Base-by-base conservation (phyloP, 2,797 vertebrate genomes). In the Syndactyla subalaris region DNA sequence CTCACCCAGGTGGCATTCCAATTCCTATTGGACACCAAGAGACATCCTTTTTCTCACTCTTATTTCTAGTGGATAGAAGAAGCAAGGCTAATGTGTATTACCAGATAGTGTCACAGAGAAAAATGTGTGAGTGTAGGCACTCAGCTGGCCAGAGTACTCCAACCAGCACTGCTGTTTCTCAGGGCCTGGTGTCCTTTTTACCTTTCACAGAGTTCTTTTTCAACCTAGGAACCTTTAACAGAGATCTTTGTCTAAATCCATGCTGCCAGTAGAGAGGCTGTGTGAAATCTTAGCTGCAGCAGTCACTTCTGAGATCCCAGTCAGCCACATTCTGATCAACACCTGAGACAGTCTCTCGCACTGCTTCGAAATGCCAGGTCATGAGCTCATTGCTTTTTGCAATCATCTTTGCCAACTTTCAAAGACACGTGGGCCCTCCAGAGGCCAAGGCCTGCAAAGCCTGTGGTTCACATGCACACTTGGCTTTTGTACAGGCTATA, bases 1-100 rank as follows among this genome's bases (percentile, higher is more conserved):
- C 94, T 92, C 67, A 89, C 59, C 63, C 96, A 96, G 91, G 89
- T 92, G 84, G 78, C 92, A 89, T 62, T 83, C 87, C 71, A 75
- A 14, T 76, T 87, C 91, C 22, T 49, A 4, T 7, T 57, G 59
- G 30, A 41, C 16, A 79, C 15, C 27, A 71, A 62, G 18, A 21
- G 12, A 68, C 62, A 57, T 22, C 36, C 27, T 79, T 80, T 39
- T 52, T 26, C 30, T 63, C 41, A 22, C 14, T 68, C 16, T 0
- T 7, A 45, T 24, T 78, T 75, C 39, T 6, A 18, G 14, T 2
- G 18, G 30, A 30, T 58, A 83, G 32, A 83, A 83, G 27, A 80
- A 79, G 54, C 54, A 81, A 89, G n/a, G 39, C 12, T 58, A 19
- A 62, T 3, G 9, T 27, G 13, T 2, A 14, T 22, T 23, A 45